A percentile compares a stretch with the other conserved stretches of the same genome.
phyloP scores from a whole-genome alignment of 2,113 vertebrate genomes.

The Bostrychus sinensis region DNA sequence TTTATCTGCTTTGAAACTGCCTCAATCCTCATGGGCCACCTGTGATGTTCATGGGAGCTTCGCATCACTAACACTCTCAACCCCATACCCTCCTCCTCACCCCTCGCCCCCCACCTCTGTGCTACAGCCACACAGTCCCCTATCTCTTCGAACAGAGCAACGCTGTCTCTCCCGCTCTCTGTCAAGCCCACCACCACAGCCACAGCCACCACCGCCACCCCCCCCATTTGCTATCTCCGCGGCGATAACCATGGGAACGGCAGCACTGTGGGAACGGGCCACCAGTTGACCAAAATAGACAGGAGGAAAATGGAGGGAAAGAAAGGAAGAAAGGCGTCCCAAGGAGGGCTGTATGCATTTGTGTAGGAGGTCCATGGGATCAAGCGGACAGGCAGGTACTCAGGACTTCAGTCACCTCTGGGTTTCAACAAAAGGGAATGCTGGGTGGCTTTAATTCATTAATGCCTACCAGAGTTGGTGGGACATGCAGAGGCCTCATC shows the following conservation, averaged over 20 bases:
- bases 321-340: slow-evolving; percentile 70
- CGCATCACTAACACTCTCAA: slow-evolving; percentile 63
- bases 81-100: slow-evolving; percentile 35
- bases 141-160: slow-evolving; percentile 80
- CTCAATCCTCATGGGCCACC: slow-evolving; percentile 47
- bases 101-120: slow-evolving; percentile 46
- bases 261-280: slow-evolving; percentile 83
- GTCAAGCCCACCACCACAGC: slow-evolving; percentile 70
- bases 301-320: slow-evolving; percentile 78
- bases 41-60: slow-evolving; percentile 74
- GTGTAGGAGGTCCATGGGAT: slow-evolving; percentile 66
- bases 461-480: slow-evolving; percentile 35
- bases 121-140: slow-evolving; percentile 68
- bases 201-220: slow-evolving; percentile 33
- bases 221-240: slow-evolving; percentile 76
- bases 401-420: slow-evolving; percentile 64
- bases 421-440: slow-evolving; percentile 43
- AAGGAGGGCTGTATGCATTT: slow-evolving; percentile 56
- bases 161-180: slow-evolving; percentile 77
- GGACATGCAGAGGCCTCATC: slow-evolving; percentile 20
- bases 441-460: slow-evolving; percentile 52
- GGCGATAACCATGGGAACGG: slow-evolving; percentile 85
- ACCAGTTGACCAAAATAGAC: slow-evolving; percentile 83
- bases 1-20: slow-evolving; percentile 6
- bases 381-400: slow-evolving; percentile 74